phyloP scores from a whole-genome alignment of 2,113 vertebrate species.

The Sylvilagus bachmani region DNA sequence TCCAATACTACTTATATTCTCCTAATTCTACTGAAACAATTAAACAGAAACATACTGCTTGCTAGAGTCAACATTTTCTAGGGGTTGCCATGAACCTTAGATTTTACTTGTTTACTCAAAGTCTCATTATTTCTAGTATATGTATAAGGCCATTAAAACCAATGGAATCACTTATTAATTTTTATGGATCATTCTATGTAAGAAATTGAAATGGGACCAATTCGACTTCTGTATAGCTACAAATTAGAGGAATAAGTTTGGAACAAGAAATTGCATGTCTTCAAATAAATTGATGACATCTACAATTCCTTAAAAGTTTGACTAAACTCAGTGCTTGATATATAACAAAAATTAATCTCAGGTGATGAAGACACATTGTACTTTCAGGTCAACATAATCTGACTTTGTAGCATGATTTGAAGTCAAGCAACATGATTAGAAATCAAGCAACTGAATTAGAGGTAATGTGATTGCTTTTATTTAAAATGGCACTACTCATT shows the following conservation, averaged over 20 bases:
- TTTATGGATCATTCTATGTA: background rate
- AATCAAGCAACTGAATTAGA: background rate
- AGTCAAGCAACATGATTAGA: background rate
- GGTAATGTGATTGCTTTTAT: background rate
- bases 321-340: background rate
- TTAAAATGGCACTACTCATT: background rate
- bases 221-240: background rate
- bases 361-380: background rate
- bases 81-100: background rate
- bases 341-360: background rate
- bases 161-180: background rate
- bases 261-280: constrained; percentile 16
- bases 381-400: constrained; percentile 31
- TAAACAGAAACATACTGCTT: background rate
- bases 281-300: background rate
- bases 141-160: background rate
- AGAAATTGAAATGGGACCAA: background rate
- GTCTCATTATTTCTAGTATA: background rate
- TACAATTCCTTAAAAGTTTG: constrained; percentile 29
- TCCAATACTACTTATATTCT: background rate
- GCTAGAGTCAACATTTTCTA: background rate
- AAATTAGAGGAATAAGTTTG: background rate
- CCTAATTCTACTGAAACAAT: background rate
- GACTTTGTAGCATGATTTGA: background rate
- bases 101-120: background rate